Base-by-base conservation (phyloP, 2,888 invertebrate species). In the Oscheius onirici region DNA sequence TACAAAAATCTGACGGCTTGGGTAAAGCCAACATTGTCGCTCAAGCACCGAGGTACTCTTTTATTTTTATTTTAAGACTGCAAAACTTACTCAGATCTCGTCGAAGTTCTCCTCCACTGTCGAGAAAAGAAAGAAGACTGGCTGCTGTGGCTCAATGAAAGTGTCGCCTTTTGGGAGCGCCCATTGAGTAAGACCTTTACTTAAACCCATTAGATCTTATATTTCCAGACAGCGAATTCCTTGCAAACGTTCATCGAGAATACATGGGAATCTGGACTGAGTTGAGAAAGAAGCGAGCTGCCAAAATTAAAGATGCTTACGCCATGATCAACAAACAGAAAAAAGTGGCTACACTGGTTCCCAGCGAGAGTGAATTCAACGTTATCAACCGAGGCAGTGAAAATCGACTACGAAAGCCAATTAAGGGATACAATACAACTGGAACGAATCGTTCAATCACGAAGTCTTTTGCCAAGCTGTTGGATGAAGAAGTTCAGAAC, bases 191-290 rank as follows among this genome's bases (percentile, higher is more conserved):
- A 26, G 55, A 13, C 13, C 28, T 55, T 26, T n/a, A 5, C n/a
- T 26, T 11, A 26, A 26, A 15, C 11, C 13, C 34, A 6, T 34
- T 34, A 24, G 10, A 24, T 15, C 6, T 26, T n/a, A 52, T 55
- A n/a, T 13, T 55, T 55, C 11, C 28, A 55, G 55, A 55, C 15
- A 55, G 55, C 28, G 28, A 55, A 8, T 55, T 55, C 13, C 28
- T 55, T 6, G 15, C 24, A 55, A 26, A 26, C 11, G 13, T 55
- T n/a, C 28, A 28, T 3, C n/a, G 3, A 26, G 55, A 58, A n/a
- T 58, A 58, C 22, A 58, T 6, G 6, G 13, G 22, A 11, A 58
- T 41, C 17, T 58, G 58, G 58, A 22, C 40, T 2, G 40, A 58
- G 11, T 15, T 24, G 20, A n/a, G 5, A n/a, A 22, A 41, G 17